Percentiles rank a stretch among this genome's conserved stretches.
phyloP scores from a whole-genome alignment of 2,888 invertebrate genomes.

The Horisme vitalbata region DNA sequence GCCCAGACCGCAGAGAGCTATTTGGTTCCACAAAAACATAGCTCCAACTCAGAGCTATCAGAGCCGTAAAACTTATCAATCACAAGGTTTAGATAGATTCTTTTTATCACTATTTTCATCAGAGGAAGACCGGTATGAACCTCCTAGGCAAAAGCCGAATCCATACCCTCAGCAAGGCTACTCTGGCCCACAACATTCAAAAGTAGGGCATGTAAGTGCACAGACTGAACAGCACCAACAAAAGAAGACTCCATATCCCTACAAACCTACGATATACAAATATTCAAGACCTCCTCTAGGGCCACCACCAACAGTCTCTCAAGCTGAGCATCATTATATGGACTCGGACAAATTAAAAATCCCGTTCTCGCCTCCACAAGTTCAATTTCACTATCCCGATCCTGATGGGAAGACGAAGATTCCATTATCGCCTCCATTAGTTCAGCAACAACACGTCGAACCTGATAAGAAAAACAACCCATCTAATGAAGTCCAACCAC shows the following conservation, averaged over 20 bases:
- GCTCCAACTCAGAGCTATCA: constrained; percentile 46
- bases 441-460: constrained; percentile 3
- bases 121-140: constrained; percentile 54
- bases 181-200: constrained; percentile 52
- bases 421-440: constrained; percentile 6
- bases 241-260: constrained; percentile 55
- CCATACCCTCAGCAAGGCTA: constrained; percentile 42
- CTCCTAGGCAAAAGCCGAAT: constrained; percentile 47
- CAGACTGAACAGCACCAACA: constrained; percentile 53
- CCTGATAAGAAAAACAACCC: constrained; percentile 7
- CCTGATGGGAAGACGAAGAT: constrained; percentile 9
- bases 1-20: constrained; percentile 54
- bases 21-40: constrained; percentile 73
- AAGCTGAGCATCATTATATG: constrained; percentile 47
- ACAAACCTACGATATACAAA: constrained; percentile 51
- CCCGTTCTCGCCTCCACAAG: constrained; percentile 15
- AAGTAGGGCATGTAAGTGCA: constrained; percentile 50
- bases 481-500: constrained; percentile 6
- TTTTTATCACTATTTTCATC: constrained; percentile 67
- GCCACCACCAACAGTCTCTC: constrained; percentile 46
- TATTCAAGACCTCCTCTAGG: constrained; percentile 51
- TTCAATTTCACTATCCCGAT: constrained; percentile 9
- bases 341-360: constrained; percentile 36
- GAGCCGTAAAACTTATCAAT: constrained; percentile 47
- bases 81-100: constrained; percentile 62